These are phyloP conservation scores for Belonocnema kinseyi DNA, from an alignment of 1,140 invertebrate genomes.

Conservation along the genomic window DNA sequence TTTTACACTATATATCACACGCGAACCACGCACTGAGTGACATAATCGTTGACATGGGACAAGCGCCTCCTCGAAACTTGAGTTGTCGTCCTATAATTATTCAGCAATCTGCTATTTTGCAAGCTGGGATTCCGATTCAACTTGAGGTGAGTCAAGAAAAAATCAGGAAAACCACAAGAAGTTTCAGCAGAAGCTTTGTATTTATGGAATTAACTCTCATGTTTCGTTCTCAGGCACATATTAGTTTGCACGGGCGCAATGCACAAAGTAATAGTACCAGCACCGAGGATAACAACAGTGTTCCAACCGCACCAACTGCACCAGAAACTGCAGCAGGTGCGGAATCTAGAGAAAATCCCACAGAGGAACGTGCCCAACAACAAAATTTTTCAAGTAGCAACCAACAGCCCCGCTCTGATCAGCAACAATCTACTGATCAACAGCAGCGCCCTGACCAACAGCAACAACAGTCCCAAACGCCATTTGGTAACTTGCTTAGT, in stretches of 20 bases:
- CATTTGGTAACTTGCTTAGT: conserved; percentile 56
- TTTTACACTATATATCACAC: conserved; percentile 90
- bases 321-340: conserved; percentile 52
- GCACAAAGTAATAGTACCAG: conserved; percentile 58
- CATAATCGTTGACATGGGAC: conserved; percentile 83
- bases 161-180: neutral
- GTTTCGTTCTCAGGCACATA: conserved; percentile 72
- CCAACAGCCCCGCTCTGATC: conserved; percentile 54
- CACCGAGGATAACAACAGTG: conserved; percentile 59
- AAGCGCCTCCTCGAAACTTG: conserved; percentile 82
- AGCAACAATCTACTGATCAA: conserved; percentile 46
- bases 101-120: conserved; percentile 81
- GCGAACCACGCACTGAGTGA: conserved; percentile 93
- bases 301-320: conserved; percentile 56
- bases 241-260: conserved; percentile 72
- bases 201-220: conserved; percentile 27
- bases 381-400: conserved; percentile 47
- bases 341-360: conserved; percentile 50
- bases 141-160: conserved; percentile 73
- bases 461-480: conserved; percentile 49
- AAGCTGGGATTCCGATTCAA: conserved; percentile 81
- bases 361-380: conserved; percentile 47
- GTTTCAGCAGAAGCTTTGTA: conserved; percentile 31
- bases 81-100: conserved; percentile 84
- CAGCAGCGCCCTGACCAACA: conserved; percentile 48